These are phyloP conservation scores for Babylonia areolata DNA, from an alignment of 1,140 invertebrate genomes.

Conservation along the genomic window DNA sequence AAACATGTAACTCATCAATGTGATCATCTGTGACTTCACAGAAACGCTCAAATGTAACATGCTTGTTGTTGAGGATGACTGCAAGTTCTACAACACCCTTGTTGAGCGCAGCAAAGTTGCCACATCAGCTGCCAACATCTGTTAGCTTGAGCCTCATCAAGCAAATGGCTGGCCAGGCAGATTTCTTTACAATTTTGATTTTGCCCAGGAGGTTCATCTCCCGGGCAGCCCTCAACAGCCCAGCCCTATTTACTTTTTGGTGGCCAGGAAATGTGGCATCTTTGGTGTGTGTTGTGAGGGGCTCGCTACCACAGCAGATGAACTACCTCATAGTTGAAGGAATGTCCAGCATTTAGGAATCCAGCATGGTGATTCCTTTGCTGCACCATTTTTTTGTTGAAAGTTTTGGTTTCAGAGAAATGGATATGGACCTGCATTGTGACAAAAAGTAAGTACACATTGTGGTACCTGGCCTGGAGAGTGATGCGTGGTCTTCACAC, in stretches of 20 bases:
- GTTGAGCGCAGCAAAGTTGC: conserved; percentile 21
- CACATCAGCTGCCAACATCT: not conserved
- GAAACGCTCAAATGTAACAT: too few relatives aligned
- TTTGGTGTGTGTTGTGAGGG: conserved; percentile 57
- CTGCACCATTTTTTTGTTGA: conserved; percentile 57
- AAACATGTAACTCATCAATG: too few relatives aligned
- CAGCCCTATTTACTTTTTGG: conserved; percentile 57
- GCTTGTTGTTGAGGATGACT: not conserved
- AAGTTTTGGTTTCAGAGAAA: conserved; percentile 54
- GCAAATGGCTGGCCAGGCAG: not conserved
- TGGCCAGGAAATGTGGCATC: conserved; percentile 55
- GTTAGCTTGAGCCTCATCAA: not conserved
- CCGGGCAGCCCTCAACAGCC: conserved; percentile 50
- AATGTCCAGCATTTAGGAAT: conserved; percentile 46
- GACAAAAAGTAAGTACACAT: conserved; percentile 60
- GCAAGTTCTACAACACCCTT: conserved; percentile 43
- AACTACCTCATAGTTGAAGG: conserved; percentile 53
- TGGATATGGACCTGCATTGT: conserved; percentile 43
- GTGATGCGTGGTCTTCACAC: conserved; percentile 44
- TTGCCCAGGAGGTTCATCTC: conserved; percentile 52
- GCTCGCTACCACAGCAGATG: conserved; percentile 46
- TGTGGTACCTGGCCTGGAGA: conserved; percentile 60
- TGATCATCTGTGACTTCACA: too few relatives aligned
- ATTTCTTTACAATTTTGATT: conserved; percentile 59
- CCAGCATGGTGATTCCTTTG: conserved; percentile 55